These are phyloP conservation scores for Musca domestica DNA, from an alignment of 1,140 invertebrate species.

Conservation along the genomic window DNA sequence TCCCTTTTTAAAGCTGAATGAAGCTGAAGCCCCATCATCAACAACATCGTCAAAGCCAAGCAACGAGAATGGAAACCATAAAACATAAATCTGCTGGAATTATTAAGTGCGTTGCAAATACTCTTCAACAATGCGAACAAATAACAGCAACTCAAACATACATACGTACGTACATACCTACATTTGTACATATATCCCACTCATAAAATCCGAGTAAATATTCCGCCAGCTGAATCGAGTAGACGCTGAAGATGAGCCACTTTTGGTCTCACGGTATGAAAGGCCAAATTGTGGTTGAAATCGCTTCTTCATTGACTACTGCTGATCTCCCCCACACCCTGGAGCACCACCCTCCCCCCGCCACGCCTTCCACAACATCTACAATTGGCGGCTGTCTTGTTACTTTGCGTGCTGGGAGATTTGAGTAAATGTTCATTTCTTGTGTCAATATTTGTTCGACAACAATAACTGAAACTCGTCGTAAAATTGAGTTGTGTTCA, in stretches of 20 bases:
- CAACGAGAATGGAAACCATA: background rate
- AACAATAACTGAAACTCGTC: conserved; percentile 16
- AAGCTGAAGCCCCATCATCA: too few relatives aligned
- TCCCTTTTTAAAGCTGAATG: conserved; percentile 1
- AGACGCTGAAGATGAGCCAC: too few relatives aligned
- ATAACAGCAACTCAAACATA: background rate
- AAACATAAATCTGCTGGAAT: conserved; percentile 13
- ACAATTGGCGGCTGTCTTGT: background rate
- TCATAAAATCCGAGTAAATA: too few relatives aligned
- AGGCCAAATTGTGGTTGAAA: too few relatives aligned
- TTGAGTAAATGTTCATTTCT: conserved; percentile 16
- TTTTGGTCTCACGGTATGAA: too few relatives aligned
- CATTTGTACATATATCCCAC: background rate
- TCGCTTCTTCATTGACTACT: background rate
- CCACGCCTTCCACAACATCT: background rate
- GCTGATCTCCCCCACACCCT: background rate
- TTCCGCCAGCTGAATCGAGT: too few relatives aligned
- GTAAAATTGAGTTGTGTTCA: conserved; percentile 21
- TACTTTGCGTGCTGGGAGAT: background rate
- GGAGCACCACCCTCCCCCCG: background rate
- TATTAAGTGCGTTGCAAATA: conserved; percentile 18
- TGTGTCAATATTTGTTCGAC: conserved; percentile 16
- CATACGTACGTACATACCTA: background rate
- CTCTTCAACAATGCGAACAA: background rate
- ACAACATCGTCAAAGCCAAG: background rate